These are phyloP conservation scores for Mylabris phalerata DNA, from an alignment of 1,140 invertebrate genomes.

Conservation along the genomic window DNA sequence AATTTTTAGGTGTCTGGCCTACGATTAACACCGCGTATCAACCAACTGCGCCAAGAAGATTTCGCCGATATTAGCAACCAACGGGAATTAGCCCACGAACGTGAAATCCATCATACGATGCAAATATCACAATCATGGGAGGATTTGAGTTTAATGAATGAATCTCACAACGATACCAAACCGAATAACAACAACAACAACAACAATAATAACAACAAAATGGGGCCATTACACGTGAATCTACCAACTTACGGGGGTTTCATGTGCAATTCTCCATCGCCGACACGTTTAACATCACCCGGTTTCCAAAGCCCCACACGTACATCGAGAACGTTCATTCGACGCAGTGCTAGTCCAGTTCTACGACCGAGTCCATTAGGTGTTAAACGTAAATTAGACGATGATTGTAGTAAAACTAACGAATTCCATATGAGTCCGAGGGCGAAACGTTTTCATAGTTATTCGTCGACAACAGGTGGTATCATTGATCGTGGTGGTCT, in stretches of 20 bases:
- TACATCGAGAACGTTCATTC: constrained; percentile 56
- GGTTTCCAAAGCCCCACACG: constrained; percentile 41
- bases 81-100: constrained; percentile 82
- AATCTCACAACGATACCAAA: constrained; percentile 45
- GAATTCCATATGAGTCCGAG: constrained; percentile 46
- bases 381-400: constrained; percentile 76
- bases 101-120: constrained; percentile 78
- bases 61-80: constrained; percentile 72
- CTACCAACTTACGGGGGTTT: constrained; percentile 39
- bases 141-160: constrained; percentile 70
- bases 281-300: constrained; percentile 46
- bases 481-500: constrained; percentile 34
- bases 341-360: constrained; percentile 77
- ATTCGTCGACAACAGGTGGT: constrained; percentile 9
- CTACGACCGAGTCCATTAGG: constrained; percentile 67
- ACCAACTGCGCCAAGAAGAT: constrained; percentile 81
- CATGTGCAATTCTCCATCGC: constrained; percentile 58
- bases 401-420: constrained; percentile 41
- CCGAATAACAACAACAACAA: constrained; percentile 4
- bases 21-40: constrained; percentile 72
- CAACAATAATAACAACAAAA: constrained; percentile 18
- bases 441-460: constrained; percentile 47
- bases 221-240: constrained; percentile 39
- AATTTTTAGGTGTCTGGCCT: constrained; percentile 46
- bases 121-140: constrained; percentile 88